These are phyloP conservation scores for Scopus umbretta DNA, from an alignment of 2,113 vertebrate genomes.

Conservation along the genomic window DNA sequence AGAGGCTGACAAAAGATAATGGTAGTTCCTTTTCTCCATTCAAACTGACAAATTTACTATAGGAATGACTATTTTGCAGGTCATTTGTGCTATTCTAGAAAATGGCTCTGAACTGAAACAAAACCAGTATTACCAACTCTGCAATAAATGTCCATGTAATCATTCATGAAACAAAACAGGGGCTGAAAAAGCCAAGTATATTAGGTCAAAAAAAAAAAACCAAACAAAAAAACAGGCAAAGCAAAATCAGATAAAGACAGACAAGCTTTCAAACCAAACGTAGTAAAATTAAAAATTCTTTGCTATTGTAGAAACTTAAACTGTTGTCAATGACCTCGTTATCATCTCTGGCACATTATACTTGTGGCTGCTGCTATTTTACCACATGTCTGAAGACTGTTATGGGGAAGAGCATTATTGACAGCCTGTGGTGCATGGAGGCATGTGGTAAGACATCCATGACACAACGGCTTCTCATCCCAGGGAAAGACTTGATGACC, in stretches of 20 bases:
- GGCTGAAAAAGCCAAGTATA: not conserved
- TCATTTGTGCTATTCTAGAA: not conserved
- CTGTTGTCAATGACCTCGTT: accelerated
- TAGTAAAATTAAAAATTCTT: not conserved
- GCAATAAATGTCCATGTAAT: not conserved
- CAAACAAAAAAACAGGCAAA: not conserved
- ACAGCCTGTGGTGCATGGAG: not conserved
- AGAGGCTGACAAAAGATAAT: not conserved
- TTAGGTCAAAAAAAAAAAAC: not conserved
- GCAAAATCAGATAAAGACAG: not conserved
- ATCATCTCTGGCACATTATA: not conserved
- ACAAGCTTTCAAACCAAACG: not conserved
- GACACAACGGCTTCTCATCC: not conserved
- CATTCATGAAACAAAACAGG: not conserved
- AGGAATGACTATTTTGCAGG: not conserved
- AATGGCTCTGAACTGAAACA: not conserved
- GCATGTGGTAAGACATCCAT: not conserved
- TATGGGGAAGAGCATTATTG: not conserved
- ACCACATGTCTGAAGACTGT: accelerated
- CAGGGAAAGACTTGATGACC: not conserved
- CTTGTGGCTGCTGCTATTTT: not conserved
- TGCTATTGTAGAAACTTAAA: not conserved
- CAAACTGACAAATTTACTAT: not conserved
- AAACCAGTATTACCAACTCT: not conserved
- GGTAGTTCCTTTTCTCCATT: not conserved